Evolutionary conservation across 2,888 invertebrate genomes (phyloP).

Genomic region (Campaea margaritaria): DNA sequence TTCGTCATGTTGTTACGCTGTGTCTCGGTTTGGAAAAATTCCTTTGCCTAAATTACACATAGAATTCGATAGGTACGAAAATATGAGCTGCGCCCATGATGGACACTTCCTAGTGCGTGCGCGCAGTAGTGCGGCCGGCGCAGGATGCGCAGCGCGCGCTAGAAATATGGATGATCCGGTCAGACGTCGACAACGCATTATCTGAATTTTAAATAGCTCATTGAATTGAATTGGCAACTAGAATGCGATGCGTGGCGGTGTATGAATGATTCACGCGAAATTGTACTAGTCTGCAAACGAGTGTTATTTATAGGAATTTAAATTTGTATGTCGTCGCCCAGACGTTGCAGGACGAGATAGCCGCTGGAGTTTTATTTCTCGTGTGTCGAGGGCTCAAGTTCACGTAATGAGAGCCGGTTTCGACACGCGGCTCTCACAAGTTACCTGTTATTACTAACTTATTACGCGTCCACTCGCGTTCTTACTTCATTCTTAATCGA

Average conservation of each 20-base stretch:
- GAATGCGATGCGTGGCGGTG: conserved; percentile 67
- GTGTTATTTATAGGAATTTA: conserved; percentile 40
- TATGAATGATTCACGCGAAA: conserved; percentile 66
- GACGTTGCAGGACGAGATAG: conserved; percentile 43
- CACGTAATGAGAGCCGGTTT: conserved; percentile 72
- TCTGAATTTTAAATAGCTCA: conserved; percentile 78
- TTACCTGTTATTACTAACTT: conserved; percentile 66
- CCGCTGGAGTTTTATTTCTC: conserved; percentile 50
- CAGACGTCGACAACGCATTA: conserved; percentile 68
- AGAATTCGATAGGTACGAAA: conserved; percentile 20
- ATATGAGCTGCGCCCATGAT: conserved; percentile 47
- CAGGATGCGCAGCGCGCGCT: conserved; percentile 74
- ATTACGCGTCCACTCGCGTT: conserved; percentile 48
- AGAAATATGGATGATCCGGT: conserved; percentile 76
- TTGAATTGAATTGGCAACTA: conserved; percentile 75
- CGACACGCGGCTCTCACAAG: conserved; percentile 55
- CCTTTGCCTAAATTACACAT: conserved; percentile 14
- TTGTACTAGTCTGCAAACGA: conserved; percentile 44
- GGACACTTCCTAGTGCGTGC: conserved; percentile 70
- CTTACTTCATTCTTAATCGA: conserved; percentile 66
- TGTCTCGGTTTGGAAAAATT: conserved; percentile 13
- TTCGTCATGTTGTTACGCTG: not conserved
- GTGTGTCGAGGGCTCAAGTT: conserved; percentile 56
- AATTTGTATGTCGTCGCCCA: conserved; percentile 1
- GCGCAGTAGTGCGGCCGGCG: conserved; percentile 35